Conservation (phyloP, 1,140 invertebrate genomes). For the Trachymyrmex cornetzi region DNA sequence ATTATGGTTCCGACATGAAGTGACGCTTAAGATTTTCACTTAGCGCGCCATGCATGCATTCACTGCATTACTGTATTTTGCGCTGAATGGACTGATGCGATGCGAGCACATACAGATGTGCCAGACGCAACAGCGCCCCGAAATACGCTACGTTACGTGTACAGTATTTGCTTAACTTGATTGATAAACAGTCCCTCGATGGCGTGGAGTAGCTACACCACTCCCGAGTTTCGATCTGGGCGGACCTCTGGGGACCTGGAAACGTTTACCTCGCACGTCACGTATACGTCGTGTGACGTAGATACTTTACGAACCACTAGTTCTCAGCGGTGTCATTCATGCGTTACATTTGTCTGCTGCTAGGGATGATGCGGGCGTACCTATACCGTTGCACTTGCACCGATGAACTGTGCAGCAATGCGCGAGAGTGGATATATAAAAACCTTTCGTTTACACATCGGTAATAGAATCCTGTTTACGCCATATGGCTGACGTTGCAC, state of each 20-base stretch:
- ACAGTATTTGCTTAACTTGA: slow-evolving; percentile 76
- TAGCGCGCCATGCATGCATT: not conserved
- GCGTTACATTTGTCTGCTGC: slow-evolving; percentile 56
- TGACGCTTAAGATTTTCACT: slow-evolving; percentile 14
- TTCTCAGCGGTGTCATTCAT: slow-evolving; percentile 60
- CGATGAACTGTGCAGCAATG: slow-evolving; percentile 9
- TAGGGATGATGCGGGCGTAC: slow-evolving; percentile 34
- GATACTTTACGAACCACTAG: slow-evolving; percentile 59
- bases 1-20: slow-evolving; percentile 10
- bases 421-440: slow-evolving; percentile 25
- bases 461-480: slow-evolving; percentile 41
- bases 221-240: slow-evolving; percentile 67
- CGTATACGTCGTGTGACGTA: slow-evolving; percentile 54
- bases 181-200: slow-evolving; percentile 76
- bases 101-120: slow-evolving; percentile 41
- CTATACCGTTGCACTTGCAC: slow-evolving; percentile 2
- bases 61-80: not conserved
- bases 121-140: slow-evolving; percentile 34
- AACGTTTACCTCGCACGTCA: slow-evolving; percentile 69
- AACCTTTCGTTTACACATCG: slow-evolving; percentile 19
- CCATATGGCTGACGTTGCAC: not conserved
- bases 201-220: slow-evolving; percentile 42
- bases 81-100: slow-evolving; percentile 14
- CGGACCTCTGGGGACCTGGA: slow-evolving; percentile 52
- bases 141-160: slow-evolving; percentile 45